phyloP scores from a whole-genome alignment of 2,113 vertebrate species.

The Danionella cerebrum region DNA sequence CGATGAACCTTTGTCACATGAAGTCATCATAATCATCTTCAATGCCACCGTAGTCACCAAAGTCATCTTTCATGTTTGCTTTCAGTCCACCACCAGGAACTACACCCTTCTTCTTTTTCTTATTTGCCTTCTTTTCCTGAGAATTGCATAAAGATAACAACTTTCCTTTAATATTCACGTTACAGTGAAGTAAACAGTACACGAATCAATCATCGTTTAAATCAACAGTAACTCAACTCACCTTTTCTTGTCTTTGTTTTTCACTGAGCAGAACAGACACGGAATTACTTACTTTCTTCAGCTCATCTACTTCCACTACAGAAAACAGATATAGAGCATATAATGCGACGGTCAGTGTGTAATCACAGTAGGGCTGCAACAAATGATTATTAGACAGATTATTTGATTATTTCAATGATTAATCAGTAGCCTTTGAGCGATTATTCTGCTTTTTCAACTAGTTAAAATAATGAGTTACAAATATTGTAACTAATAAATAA shows the following conservation, averaged over 20 bases:
- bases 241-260: slow-evolving; percentile 85
- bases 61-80: slow-evolving; percentile 86
- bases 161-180: background rate
- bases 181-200: background rate
- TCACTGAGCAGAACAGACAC: slow-evolving; percentile 80
- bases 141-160: slow-evolving; percentile 27
- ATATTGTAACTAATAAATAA: too few species aligned
- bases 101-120: slow-evolving; percentile 94
- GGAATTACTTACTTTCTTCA: slow-evolving; percentile 80
- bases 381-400: too few species aligned
- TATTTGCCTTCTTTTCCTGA: slow-evolving; percentile 86
- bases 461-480: too few species aligned
- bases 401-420: too few species aligned
- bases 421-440: too few species aligned
- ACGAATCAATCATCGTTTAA: too few species aligned
- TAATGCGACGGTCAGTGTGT: background rate
- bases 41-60: slow-evolving; percentile 82
- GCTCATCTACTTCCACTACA: slow-evolving; percentile 81
- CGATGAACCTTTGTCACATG: slow-evolving; percentile 80
- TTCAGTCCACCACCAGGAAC: slow-evolving; percentile 87
- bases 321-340: background rate
- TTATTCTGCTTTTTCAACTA: too few species aligned
- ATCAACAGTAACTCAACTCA: too few species aligned
- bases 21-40: slow-evolving; percentile 95
- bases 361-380: too few species aligned